Evolutionary conservation across 35 echinoderm and acorn worm species (phyloP).

Genomic region (Strongylocentrotus purpuratus): DNA sequence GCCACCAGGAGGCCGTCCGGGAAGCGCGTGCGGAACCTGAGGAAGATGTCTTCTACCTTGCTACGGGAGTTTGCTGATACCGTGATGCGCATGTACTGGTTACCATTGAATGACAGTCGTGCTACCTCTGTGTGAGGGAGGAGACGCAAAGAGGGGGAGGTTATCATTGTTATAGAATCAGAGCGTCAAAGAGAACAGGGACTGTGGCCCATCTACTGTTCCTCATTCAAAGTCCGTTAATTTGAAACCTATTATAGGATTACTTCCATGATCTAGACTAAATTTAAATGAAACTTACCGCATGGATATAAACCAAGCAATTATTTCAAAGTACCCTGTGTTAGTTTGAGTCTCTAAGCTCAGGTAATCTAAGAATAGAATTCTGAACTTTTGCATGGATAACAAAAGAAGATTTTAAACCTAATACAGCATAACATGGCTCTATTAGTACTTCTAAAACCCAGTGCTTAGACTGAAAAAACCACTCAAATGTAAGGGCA

Average conservation of each 20-base stretch:
- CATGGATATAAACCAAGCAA: neutral
- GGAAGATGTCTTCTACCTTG: constrained; percentile 82
- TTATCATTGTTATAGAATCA: too few species aligned
- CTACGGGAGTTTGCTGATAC: constrained; percentile 54
- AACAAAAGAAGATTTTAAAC: too few species aligned
- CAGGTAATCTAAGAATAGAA: too few species aligned
- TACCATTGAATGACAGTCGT: constrained; percentile 82
- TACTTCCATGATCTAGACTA: too few species aligned
- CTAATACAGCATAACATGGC: too few species aligned
- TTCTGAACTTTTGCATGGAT: too few species aligned
- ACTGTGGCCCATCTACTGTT: neutral
- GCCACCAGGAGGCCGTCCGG: constrained; percentile 77
- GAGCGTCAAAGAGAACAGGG: neutral
- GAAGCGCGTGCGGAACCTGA: constrained; percentile 83
- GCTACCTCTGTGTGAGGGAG: constrained; percentile 65
- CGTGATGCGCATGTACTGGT: constrained; percentile 80
- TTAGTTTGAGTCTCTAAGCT: neutral
- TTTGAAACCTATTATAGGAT: neutral
- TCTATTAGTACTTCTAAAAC: too few species aligned
- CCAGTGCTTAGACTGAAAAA: too few species aligned
- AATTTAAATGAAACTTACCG: neutral
- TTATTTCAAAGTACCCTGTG: neutral
- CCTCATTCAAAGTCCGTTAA: neutral
- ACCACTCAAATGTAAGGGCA: too few species aligned
- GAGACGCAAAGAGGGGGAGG: neutral